Base-by-base conservation (phyloP, 37 sponge, comb jelly and placozoan genomes). In the Diacarnus erythraeanus region DNA sequence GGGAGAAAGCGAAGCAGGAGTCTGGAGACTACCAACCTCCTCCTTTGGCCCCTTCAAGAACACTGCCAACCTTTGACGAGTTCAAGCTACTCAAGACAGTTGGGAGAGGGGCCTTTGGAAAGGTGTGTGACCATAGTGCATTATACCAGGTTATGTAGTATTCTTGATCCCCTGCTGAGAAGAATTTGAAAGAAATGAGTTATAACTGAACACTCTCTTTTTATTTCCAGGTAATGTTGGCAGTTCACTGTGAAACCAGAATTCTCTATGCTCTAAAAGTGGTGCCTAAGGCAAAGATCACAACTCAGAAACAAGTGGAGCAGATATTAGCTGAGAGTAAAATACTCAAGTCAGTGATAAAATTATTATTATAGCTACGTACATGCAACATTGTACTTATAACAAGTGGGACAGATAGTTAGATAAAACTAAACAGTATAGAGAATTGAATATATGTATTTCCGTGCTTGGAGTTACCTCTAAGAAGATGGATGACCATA, bases 71-170 rank as follows among this genome's bases (percentile, higher is more conserved):
- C 27, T 56, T 80, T 60, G 74, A 86, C 9, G 92, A 95, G 67
- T 95, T 95, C 69, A 76, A 42, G 41, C 66, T 95, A 38, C 84
- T 88, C 43, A 88, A 86, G 73, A 83, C 86, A 1, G 82, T 95
- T 4, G 95, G 95, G 30, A 88, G 69, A 60, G 95, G 95, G 9
- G 83, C 92, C 30, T 95, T 91, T 86, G 95, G 95, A 35, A 91
- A 92, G 88, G 96, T 96, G 57, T 0, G 57, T 29, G 22, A n/a
- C 0, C n/a, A 67, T 36, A 3, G 4, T 31, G 21, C 10, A 20
- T 54, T 10, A 54, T 54, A 54, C 56, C 56, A 20, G 10, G 56
- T 54, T 54, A 20, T n/a, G n/a, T n/a, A n/a, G 51, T 61, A n/a
- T 29, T 8, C 39, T 25, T 77, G 38, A 9, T 47, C 8, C 8